A percentile compares a stretch with the other conserved stretches of the same genome.
phyloP scores from a whole-genome alignment of 2,888 invertebrate species.

The Synergus laeviventris region DNA sequence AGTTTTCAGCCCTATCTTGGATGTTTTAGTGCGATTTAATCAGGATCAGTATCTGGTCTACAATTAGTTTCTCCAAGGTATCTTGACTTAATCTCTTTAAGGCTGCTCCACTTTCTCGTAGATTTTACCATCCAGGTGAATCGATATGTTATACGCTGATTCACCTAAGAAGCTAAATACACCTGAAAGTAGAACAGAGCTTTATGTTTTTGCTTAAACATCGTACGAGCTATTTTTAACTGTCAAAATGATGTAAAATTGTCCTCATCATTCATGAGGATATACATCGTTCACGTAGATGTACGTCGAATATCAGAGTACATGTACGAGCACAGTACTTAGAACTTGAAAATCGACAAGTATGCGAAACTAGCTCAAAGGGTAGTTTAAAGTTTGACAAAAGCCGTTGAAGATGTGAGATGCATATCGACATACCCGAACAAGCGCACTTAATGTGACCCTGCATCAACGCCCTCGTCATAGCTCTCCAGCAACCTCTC shows the following conservation, averaged over 20 bases:
- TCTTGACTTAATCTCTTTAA: conserved; percentile 9
- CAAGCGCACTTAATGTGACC: conserved; percentile 34
- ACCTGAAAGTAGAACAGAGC: background rate
- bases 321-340: conserved; percentile 2
- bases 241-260: no score
- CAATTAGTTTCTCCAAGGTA: conserved; percentile 16
- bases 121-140: background rate
- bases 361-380: conserved; percentile 1
- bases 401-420: conserved; percentile 28
- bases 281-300: no score
- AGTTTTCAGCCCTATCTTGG: background rate
- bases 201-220: background rate
- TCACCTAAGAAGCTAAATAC: background rate
- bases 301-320: background rate
- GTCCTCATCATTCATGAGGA: background rate
- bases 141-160: background rate
- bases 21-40: background rate
- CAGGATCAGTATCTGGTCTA: background rate
- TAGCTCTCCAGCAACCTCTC: conserved; percentile 21
- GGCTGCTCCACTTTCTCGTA: conserved; percentile 6
- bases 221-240: no score
- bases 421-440: conserved; percentile 30
- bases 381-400: conserved; percentile 27
- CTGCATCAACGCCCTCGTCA: conserved; percentile 26
- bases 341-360: background rate